Evolutionary conservation across 2,113 vertebrate genomes (phyloP).

Genomic region (Desmodus rotundus): DNA sequence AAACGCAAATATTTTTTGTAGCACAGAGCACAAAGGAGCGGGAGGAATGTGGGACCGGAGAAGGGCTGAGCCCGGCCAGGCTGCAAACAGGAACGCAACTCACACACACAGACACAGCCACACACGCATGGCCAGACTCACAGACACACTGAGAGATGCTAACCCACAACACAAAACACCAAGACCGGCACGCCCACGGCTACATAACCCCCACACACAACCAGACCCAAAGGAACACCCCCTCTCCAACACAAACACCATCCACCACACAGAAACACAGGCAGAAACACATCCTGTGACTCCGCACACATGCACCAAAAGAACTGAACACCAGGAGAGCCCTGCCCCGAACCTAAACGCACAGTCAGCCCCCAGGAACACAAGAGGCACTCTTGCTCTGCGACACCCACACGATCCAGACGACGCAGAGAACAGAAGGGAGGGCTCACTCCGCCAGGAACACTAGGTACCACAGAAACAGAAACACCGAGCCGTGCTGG

Average conservation of each 20-base stretch:
- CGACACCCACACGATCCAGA: neutral
- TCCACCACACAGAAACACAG: neutral
- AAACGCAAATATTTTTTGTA: constrained; percentile 93
- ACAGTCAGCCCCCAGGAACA: neutral
- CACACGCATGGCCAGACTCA: neutral
- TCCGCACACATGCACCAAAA: no score
- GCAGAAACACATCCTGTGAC: neutral
- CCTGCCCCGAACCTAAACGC: fast-evolving
- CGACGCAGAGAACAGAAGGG: neutral
- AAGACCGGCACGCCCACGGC: neutral
- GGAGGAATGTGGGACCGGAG: constrained; percentile 80
- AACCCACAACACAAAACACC: neutral
- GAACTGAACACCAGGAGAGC: neutral
- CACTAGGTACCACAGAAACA: no score
- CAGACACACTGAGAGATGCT: neutral
- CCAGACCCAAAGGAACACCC: neutral
- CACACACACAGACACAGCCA: neutral
- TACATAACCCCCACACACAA: neutral
- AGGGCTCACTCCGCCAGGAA: no score
- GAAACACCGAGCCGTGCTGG: fast-evolving
- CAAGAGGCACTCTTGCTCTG: no score
- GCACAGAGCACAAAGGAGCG: constrained; percentile 89
- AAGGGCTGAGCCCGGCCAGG: neutral
- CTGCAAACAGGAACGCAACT: neutral
- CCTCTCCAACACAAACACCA: neutral